phyloP scores from a whole-genome alignment of 2,113 vertebrate species.

The Coregonus clupeaformis region DNA sequence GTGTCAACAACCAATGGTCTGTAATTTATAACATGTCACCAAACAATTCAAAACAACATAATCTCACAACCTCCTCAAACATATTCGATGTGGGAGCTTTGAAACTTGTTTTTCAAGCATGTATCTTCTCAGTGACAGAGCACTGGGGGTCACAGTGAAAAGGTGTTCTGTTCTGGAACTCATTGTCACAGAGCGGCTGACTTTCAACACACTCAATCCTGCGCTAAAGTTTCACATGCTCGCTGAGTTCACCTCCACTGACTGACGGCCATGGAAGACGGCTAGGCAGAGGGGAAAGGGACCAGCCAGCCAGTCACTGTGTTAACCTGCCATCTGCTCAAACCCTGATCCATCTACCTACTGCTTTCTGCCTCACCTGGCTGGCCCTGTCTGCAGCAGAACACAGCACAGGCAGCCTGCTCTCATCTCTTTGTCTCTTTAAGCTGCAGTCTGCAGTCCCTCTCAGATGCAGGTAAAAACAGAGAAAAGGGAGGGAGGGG shows the following conservation, averaged over 20 bases:
- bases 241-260: conserved; percentile 38
- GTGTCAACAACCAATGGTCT: too few relatives aligned
- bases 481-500: neutral
- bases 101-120: neutral
- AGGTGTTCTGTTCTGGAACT: too few relatives aligned
- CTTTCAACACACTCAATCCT: conserved; percentile 33
- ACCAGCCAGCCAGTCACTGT: neutral
- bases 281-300: conserved; percentile 22
- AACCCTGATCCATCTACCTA: neutral
- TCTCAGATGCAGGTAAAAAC: neutral
- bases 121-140: conserved; percentile 4
- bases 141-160: neutral
- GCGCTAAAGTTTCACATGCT: conserved; percentile 33
- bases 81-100: neutral
- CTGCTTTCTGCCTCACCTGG: neutral
- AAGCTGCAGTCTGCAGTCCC: neutral
- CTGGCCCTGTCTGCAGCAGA: neutral
- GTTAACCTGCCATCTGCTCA: neutral
- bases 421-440: too few relatives aligned
- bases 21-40: too few relatives aligned
- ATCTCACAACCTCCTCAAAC: too few relatives aligned
- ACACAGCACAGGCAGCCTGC: too few relatives aligned
- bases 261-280: conserved; percentile 23
- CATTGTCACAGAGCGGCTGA: conserved; percentile 3
- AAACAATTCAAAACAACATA: too few relatives aligned